A percentile compares a stretch with the other conserved stretches of the same genome.
Evolutionary conservation across 23 tunicate genomes (phyloP).

Genomic region (Phallusia fumigata): DNA sequence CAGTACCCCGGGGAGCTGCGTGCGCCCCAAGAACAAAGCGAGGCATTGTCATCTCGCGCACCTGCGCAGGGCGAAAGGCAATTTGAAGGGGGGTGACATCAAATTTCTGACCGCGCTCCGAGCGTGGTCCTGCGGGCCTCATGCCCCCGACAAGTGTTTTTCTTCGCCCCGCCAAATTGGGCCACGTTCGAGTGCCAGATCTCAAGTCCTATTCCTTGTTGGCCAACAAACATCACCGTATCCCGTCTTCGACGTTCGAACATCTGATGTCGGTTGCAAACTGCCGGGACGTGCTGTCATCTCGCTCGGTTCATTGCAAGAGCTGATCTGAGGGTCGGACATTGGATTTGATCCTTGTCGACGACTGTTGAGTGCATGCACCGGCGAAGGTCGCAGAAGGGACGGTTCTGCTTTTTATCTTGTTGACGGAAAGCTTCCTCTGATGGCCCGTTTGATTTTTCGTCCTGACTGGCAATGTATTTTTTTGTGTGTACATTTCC

Average conservation of each 20-base stretch:
- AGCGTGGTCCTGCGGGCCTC: not conserved
- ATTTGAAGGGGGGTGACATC: not conserved
- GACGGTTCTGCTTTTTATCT: too few relatives aligned
- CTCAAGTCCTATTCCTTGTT: not conserved
- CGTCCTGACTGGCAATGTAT: too few relatives aligned
- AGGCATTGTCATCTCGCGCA: not conserved
- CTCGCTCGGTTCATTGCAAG: constrained; percentile 1
- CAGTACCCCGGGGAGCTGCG: not conserved
- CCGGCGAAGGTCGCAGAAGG: too few relatives aligned
- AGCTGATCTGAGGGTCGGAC: not conserved
- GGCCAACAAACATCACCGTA: not conserved
- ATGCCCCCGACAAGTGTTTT: not conserved
- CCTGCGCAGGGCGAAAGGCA: not conserved
- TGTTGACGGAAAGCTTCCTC: too few relatives aligned
- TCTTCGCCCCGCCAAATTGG: not conserved
- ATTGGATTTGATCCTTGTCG: not conserved
- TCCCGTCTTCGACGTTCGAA: not conserved
- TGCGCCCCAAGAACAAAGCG: not conserved
- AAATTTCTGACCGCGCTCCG: not conserved
- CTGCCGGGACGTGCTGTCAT: not conserved
- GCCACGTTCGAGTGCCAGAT: not conserved
- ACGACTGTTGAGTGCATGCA: not conserved
- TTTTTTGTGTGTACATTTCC: too few relatives aligned
- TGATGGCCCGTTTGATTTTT: too few relatives aligned
- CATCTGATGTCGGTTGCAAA: constrained; percentile 8